These are phyloP conservation scores for Andricus curvator DNA, from an alignment of 2,888 invertebrate genomes.

Conservation along the genomic window DNA sequence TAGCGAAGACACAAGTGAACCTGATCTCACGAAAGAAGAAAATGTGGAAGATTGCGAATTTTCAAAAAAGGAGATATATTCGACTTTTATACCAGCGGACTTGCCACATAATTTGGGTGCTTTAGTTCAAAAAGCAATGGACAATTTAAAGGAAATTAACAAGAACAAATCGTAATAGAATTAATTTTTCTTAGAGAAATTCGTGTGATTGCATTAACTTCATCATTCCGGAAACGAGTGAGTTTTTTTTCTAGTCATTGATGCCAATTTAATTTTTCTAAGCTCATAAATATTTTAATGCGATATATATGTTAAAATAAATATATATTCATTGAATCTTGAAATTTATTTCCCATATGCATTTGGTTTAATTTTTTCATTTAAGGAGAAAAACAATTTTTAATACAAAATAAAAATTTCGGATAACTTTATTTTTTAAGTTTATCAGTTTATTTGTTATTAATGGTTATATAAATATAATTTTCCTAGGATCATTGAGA, in stretches of 20 bases:
- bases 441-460: no score
- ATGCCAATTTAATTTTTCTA: slow-evolving; percentile 26
- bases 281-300: neutral
- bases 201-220: neutral
- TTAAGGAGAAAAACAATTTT: no score
- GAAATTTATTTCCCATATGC: neutral
- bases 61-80: slow-evolving; percentile 14
- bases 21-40: slow-evolving; percentile 31
- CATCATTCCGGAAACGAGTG: slow-evolving; percentile 6
- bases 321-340: slow-evolving; percentile 1
- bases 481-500: no score
- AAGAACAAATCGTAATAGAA: slow-evolving; percentile 58
- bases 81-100: slow-evolving; percentile 46
- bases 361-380: neutral
- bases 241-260: slow-evolving; percentile 1
- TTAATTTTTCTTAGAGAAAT: neutral
- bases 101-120: slow-evolving; percentile 63
- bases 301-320: neutral
- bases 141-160: slow-evolving; percentile 65
- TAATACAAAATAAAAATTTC: no score
- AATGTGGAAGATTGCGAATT: slow-evolving; percentile 42
- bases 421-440: no score
- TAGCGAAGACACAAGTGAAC: slow-evolving; percentile 49
- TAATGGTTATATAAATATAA: no score
- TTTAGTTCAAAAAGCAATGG: slow-evolving; percentile 70